Conservation (phyloP, 2,888 invertebrate genomes). For the Aspidiotus destructor region DNA sequence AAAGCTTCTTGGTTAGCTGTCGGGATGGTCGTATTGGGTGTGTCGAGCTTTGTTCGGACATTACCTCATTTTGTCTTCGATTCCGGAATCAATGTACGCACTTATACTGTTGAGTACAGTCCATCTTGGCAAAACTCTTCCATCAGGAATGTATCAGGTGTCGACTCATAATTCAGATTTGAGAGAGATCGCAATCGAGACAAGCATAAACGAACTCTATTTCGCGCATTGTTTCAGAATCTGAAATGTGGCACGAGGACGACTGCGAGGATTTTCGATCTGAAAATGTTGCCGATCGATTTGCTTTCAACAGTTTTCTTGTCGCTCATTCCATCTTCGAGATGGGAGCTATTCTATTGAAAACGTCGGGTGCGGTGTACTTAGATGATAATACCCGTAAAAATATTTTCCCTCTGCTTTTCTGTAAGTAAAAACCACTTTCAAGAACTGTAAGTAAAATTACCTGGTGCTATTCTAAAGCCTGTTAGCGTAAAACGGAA, state of each 20-base stretch:
- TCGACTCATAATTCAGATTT: not conserved
- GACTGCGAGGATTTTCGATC: slow-evolving; percentile 9
- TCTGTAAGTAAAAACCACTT: slow-evolving; percentile 24
- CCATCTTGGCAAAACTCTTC: not conserved
- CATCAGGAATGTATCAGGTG: not conserved
- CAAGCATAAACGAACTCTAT: no score
- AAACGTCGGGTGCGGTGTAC: slow-evolving; percentile 43
- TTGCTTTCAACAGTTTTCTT: slow-evolving; percentile 39
- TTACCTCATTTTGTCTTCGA: slow-evolving; percentile 55
- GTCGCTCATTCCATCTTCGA: slow-evolving; percentile 43
- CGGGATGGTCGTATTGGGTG: slow-evolving; percentile 51
- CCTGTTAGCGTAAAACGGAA: not conserved
- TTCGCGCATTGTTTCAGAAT: no score
- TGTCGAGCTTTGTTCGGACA: slow-evolving; percentile 53
- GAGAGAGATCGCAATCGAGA: not conserved
- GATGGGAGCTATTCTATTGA: slow-evolving; percentile 42
- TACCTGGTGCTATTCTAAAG: not conserved
- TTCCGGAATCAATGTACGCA: slow-evolving; percentile 48
- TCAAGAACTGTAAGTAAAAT: not conserved
- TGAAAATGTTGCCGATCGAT: slow-evolving; percentile 6
- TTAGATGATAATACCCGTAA: slow-evolving; percentile 42
- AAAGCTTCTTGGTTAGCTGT: slow-evolving; percentile 57
- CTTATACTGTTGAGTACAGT: slow-evolving; percentile 44
- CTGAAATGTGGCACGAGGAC: not conserved
- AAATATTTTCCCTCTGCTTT: slow-evolving; percentile 38